A percentile compares a stretch with the other conserved stretches of the same genome.
Conservation (phyloP, 2,888 invertebrate species). For the Agonopterix alstromeriana region DNA sequence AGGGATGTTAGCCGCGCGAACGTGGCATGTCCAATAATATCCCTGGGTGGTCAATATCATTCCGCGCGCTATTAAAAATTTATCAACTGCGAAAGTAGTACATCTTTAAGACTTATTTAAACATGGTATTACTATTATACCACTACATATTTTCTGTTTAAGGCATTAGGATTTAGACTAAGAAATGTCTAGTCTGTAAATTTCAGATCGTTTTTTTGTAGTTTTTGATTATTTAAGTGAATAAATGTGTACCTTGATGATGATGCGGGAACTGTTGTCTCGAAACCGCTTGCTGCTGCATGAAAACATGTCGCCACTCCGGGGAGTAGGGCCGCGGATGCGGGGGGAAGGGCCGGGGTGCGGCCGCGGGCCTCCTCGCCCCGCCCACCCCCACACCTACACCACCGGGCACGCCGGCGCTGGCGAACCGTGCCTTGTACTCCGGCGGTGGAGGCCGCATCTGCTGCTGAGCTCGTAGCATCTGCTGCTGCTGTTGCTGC, state of each 20-base stretch:
- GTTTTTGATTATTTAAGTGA: background rate
- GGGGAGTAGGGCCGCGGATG: conserved; percentile 64
- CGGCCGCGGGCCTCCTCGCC: conserved; percentile 34
- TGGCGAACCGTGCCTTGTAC: conserved; percentile 84
- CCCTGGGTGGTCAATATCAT: too few relatives aligned
- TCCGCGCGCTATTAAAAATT: too few relatives aligned
- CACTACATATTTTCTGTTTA: too few relatives aligned
- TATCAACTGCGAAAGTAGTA: too few relatives aligned
- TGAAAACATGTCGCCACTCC: conserved; percentile 73
- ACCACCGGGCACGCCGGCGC: conserved; percentile 36
- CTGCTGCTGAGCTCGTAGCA: conserved; percentile 74
- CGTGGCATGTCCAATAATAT: too few relatives aligned
- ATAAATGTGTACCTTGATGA: conserved; percentile 50
- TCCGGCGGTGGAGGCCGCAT: conserved; percentile 89
- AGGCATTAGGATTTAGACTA: too few relatives aligned
- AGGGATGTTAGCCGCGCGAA: too few relatives aligned
- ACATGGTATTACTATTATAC: too few relatives aligned
- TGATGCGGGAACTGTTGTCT: conserved; percentile 66
- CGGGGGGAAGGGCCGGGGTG: conserved; percentile 41
- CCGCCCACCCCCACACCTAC: conserved; percentile 33
- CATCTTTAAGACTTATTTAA: too few relatives aligned
- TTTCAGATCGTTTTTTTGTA: too few relatives aligned
- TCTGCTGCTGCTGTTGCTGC: conserved; percentile 82
- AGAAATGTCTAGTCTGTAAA: too few relatives aligned
- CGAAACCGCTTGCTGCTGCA: conserved; percentile 74